Conservation (phyloP, 2,113 vertebrate genomes). For the Rattus norvegicus region GRCr8 NC_086019.1:99972001-99972500, state of each 20-base stretch:
- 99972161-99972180: conserved; percentile 59
- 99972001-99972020: too few species aligned
- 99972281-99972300: conserved; percentile 87
- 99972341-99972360: conserved; percentile 86
- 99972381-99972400: conserved; percentile 88
- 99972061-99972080: too few species aligned
- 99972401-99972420: conserved; percentile 87
- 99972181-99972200: conserved; percentile 57
- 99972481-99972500: conserved; percentile 88
- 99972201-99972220: conserved; percentile 58
- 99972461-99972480: conserved; percentile 87
- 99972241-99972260: conserved; percentile 80
- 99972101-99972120: background rate
- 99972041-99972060: too few species aligned
- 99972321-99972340: conserved; percentile 87
- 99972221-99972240: conserved; percentile 72
- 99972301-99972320: conserved; percentile 85
- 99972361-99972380: conserved; percentile 86
- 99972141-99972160: background rate
- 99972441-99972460: background rate
- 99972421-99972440: conserved; percentile 74
- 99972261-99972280: conserved; percentile 82
- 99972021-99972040: too few species aligned
- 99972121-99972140: background rate
- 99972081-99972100: background rate